Evolutionary conservation across 2,113 vertebrate genomes (phyloP).

Genomic region (Zosterops borbonicus): DNA sequence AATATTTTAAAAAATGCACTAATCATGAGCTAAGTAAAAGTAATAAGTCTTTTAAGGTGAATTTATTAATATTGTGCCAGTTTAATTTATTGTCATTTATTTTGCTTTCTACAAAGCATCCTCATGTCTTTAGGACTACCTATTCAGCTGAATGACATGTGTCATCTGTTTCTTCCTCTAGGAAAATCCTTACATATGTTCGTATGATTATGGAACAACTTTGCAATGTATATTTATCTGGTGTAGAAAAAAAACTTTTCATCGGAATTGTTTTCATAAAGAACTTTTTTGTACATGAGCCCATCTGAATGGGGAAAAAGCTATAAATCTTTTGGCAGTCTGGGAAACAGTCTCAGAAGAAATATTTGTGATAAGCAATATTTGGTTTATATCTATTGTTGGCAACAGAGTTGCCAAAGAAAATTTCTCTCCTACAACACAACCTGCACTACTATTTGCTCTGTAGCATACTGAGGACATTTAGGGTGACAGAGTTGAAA

Average conservation of each 20-base stretch:
- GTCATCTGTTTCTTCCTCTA: neutral
- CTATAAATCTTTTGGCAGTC: conserved; percentile 1
- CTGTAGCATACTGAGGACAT: neutral
- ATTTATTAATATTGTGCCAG: neutral
- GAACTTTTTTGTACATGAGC: neutral
- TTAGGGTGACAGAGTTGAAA: neutral
- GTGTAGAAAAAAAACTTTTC: neutral
- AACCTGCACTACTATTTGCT: neutral
- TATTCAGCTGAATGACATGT: neutral
- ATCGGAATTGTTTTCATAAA: neutral
- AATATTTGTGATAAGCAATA: conserved; percentile 28
- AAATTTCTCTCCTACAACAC: neutral
- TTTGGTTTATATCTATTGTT: conserved; percentile 39
- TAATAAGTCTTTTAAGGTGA: neutral
- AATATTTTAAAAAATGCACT: neutral
- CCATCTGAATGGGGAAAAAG: neutral
- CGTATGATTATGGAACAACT: neutral
- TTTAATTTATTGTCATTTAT: neutral
- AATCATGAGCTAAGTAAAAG: neutral
- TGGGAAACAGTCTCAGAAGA: conserved; percentile 25
- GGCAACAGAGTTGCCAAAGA: neutral
- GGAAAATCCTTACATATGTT: neutral
- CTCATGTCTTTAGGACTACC: neutral
- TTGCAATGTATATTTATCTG: neutral
- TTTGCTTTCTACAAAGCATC: neutral